These are phyloP conservation scores for Odontomyia ornata DNA, from an alignment of 2,888 invertebrate species.

Conservation along the genomic window DNA sequence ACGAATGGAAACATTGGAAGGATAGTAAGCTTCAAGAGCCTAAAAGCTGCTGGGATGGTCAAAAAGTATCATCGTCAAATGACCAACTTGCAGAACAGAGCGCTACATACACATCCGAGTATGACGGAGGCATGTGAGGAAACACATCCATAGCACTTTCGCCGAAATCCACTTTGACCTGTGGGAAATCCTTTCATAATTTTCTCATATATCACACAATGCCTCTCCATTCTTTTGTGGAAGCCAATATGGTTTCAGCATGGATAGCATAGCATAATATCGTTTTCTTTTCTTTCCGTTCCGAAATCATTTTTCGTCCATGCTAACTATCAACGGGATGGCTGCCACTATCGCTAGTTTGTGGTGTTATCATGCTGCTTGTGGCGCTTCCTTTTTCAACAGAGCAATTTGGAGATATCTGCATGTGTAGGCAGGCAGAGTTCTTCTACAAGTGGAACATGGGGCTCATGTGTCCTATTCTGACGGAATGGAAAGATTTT, in stretches of 20 bases:
- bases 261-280: neutral
- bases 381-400: neutral
- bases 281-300: slow-evolving; percentile 9
- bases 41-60: neutral
- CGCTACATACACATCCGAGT: neutral
- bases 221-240: neutral
- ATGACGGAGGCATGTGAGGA: neutral
- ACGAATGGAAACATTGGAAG: neutral
- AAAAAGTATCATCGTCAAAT: slow-evolving; percentile 23
- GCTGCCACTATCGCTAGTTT: neutral
- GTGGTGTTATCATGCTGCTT: neutral
- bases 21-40: neutral
- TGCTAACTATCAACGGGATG: neutral
- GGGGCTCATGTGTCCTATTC: no score
- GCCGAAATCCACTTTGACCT: slow-evolving; percentile 34
- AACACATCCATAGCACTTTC: slow-evolving; percentile 14
- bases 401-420: no score
- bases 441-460: no score
- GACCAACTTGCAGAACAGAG: neutral
- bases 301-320: neutral
- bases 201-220: slow-evolving; percentile 32
- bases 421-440: no score
- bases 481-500: no score
- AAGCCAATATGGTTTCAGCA: slow-evolving; percentile 10
- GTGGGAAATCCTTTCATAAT: slow-evolving; percentile 41